Base-by-base conservation (phyloP, 2,797 vertebrate species). In the Hydrolagus colliei region DNA sequence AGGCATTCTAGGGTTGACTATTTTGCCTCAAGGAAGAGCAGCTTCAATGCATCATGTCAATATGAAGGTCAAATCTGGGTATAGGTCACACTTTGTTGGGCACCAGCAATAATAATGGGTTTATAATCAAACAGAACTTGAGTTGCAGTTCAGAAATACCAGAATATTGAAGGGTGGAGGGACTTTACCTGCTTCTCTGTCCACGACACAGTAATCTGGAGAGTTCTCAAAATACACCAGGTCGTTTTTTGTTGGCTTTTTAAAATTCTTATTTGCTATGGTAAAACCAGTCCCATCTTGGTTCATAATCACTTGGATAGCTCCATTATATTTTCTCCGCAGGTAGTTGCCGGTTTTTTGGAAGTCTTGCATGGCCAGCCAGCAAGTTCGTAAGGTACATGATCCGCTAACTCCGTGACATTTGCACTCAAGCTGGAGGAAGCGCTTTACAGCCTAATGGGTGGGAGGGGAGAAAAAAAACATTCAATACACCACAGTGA, bases 381-480 rank as follows among this genome's bases (percentile, higher is more conserved):
- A 99, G 90, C 97, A 99, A 68, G 97, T 99, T 88, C 97, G 93
- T 62, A 98, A 90, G 7, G 95, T 96, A 88, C 97, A 99, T 0
- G 97, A 98, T 11, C 97, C 97, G 41, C 97, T 99, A 89, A 99
- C 96, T 0, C 97, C 97, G 0, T 99, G 97, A 88, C 97, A 99
- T 88, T 99, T 99, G 89, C 97, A 99, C 89, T 98, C 96, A 88
- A 97, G 95, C 13, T 92, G 96, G 95, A 98, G 93, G 91, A 97
- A 98, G 84, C 96, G 93, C 92, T 96, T 97, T 87, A 99, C 96
- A 0, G 97, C 97, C 97, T 99, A 92, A 35, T 86, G 3, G 72
- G 86, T 86, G 87, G 1, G 16, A 73, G 16, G 22, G 5, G 72
- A 10, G 72, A 10, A 13, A 22, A 62, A 75, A 12, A 73, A 86